Evolutionary conservation across 2,113 vertebrate species (phyloP).

Genomic region (Nesospiza acunhae): DNA sequence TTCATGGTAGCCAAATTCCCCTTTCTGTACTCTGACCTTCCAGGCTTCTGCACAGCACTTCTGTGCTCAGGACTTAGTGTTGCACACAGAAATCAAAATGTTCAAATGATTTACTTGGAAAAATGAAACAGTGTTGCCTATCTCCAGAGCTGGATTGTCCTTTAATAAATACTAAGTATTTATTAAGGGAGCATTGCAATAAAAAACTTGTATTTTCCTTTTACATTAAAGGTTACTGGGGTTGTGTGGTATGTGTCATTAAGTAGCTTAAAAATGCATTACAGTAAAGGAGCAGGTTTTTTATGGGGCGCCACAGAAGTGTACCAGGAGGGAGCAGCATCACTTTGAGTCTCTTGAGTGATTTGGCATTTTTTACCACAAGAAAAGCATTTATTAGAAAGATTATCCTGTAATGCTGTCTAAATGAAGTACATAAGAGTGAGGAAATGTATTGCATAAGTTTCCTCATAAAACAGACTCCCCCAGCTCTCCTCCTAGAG

Average conservation of each 20-base stretch:
- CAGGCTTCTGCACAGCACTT: neutral
- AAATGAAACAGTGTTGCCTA: neutral
- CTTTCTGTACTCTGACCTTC: neutral
- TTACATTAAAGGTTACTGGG: neutral
- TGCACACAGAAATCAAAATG: neutral
- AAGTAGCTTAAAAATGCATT: neutral
- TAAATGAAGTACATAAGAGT: neutral
- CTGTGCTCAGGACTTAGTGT: fast-evolving
- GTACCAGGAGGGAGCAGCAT: neutral
- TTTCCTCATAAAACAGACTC: neutral
- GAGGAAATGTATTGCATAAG: neutral
- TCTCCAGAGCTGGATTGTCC: neutral
- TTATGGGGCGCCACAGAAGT: neutral
- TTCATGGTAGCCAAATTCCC: neutral
- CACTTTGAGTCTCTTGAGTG: neutral
- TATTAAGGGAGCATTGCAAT: neutral
- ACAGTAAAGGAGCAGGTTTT: neutral
- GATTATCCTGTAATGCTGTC: neutral
- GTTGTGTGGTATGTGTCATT: neutral
- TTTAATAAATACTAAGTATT: neutral
- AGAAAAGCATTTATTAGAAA: neutral
- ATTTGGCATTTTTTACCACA: neutral
- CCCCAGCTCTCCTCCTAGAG: neutral
- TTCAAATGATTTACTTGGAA: neutral
- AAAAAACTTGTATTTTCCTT: neutral